These are phyloP conservation scores for Drosophila niveifrons DNA, from an alignment of 2,888 invertebrate genomes.

Conservation along the genomic window DNA sequence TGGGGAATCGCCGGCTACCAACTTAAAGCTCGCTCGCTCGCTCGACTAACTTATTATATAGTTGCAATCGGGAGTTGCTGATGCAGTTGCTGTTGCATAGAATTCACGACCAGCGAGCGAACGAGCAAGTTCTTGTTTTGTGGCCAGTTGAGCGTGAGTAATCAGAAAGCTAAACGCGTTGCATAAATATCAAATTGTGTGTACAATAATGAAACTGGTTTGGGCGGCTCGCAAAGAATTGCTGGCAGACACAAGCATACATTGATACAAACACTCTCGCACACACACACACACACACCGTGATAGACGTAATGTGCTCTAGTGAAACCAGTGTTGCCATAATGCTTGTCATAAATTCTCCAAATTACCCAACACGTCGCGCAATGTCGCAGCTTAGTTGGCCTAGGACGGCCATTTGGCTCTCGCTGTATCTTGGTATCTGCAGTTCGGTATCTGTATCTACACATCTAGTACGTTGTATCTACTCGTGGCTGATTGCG, in stretches of 20 bases:
- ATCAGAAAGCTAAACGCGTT: conserved; percentile 80
- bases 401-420: conserved; percentile 42
- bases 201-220: conserved; percentile 77
- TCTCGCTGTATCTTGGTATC: conserved; percentile 17
- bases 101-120: conserved; percentile 70
- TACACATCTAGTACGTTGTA: conserved; percentile 16
- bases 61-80: conserved; percentile 27
- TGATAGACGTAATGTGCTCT: conserved; percentile 27
- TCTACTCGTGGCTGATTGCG: conserved; percentile 65
- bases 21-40: conserved; percentile 14
- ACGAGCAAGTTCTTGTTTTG: conserved; percentile 48
- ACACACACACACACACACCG: neutral
- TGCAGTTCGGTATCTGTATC: conserved; percentile 21
- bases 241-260: conserved; percentile 37
- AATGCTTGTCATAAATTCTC: conserved; percentile 82
- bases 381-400: conserved; percentile 50
- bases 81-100: conserved; percentile 13
- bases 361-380: conserved; percentile 80
- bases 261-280: conserved; percentile 20
- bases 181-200: conserved; percentile 72
- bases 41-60: conserved; percentile 63
- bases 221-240: conserved; percentile 68
- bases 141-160: conserved; percentile 77
- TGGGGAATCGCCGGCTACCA: conserved; percentile 49
- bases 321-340: conserved; percentile 73